Percentiles rank a stretch among this genome's conserved stretches.
phyloP scores from a whole-genome alignment of 1,140 invertebrate species.

The Anastrepha ludens region DNA sequence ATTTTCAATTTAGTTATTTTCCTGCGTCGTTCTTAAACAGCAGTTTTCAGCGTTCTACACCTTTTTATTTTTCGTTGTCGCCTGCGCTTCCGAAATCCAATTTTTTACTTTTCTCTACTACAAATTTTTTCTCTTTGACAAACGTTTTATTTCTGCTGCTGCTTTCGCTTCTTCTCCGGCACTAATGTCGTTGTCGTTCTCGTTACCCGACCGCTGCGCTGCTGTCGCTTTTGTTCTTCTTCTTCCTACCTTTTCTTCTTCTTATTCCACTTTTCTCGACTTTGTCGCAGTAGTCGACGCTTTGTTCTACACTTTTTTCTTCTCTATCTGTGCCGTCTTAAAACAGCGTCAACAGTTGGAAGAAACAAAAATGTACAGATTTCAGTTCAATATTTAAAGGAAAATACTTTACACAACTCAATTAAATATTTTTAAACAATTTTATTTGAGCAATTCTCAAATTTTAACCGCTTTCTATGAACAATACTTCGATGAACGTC shows the following conservation, averaged over 20 bases:
- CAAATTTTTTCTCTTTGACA: conserved; percentile 54
- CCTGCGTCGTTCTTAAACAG: conserved; percentile 25
- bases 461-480: conserved; percentile 45
- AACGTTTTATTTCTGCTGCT: conserved; percentile 27
- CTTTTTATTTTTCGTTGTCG: conserved; percentile 54
- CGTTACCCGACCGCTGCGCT: conserved; percentile 35
- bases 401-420: conserved; percentile 6
- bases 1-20: conserved; percentile 41
- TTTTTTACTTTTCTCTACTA: conserved; percentile 56
- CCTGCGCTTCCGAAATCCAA: conserved; percentile 54
- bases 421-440: neutral
- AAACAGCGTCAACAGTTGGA: neutral
- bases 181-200: conserved; percentile 45
- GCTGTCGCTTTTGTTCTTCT: conserved; percentile 26
- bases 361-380: neutral
- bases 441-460: conserved; percentile 41
- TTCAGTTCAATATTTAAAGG: neutral
- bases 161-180: conserved; percentile 39
- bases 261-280: neutral
- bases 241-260: neutral
- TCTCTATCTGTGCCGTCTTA: neutral
- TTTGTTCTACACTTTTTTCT: conserved; percentile 1
- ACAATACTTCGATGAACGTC: conserved; percentile 47
- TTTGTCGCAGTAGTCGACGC: neutral
- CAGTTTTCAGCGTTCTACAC: conserved; percentile 44